A percentile compares a stretch with the other conserved stretches of the same genome.
These are phyloP conservation scores for Drosophila rubida DNA, from an alignment of 2,888 invertebrate genomes.

Conservation along the genomic window DNA sequence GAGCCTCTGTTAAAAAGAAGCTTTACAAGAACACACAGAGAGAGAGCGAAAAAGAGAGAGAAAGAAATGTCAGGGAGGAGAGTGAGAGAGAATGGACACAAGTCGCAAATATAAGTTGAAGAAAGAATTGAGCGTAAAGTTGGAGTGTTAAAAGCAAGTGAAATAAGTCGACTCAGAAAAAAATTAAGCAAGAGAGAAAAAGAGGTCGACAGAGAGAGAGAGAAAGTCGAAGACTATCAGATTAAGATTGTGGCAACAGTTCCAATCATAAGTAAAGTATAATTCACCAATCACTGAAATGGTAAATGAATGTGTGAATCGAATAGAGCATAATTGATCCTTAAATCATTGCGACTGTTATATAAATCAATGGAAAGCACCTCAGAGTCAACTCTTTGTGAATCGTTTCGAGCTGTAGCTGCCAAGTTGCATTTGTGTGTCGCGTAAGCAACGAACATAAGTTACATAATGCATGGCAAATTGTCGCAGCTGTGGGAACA, in stretches of 20 bases:
- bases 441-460: background rate
- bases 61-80: background rate
- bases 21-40: slow-evolving; percentile 1
- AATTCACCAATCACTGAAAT: background rate
- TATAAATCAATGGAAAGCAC: background rate
- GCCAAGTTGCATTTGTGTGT: too few relatives aligned
- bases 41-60: background rate
- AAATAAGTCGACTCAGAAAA: background rate
- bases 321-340: background rate
- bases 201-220: background rate
- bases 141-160: background rate
- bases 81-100: slow-evolving; percentile 9
- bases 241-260: background rate
- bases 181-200: background rate
- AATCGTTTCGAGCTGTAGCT: too few relatives aligned
- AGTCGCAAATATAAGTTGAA: slow-evolving; percentile 6
- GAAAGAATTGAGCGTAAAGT: slow-evolving; percentile 2
- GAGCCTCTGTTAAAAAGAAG: slow-evolving; percentile 25
- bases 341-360: background rate
- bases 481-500: slow-evolving; percentile 33
- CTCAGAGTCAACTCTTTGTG: background rate
- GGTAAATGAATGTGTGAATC: background rate
- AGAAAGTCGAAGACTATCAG: background rate
- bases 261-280: background rate
- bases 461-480: slow-evolving; percentile 21